Evolutionary conservation across 2,888 invertebrate species (phyloP), one percentile per base, ranked within the genome.

Genomic region (Hetaerina titia): DNA sequence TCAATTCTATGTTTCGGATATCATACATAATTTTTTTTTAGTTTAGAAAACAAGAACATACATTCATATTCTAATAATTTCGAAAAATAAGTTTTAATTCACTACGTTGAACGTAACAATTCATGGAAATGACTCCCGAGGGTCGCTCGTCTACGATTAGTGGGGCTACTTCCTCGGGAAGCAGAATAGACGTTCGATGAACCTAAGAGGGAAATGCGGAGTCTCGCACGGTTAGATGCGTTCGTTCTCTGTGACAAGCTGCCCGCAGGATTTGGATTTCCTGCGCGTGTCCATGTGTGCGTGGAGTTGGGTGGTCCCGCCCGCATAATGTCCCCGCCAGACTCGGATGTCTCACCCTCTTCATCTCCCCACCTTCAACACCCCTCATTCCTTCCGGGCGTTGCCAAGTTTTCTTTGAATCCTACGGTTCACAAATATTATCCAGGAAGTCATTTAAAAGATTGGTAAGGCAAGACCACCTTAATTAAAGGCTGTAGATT

Each of bases 231-330:
- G 81, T 31, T 25, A 31, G 81, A 81, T 22, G 31, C 81, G 81
- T 31, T 81, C 31, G 81, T 45, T 45, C 45, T 45, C 81, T 31
- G 25, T 81, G 81, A 81, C 25, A 6, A 22, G 81, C 31, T 31
- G 2, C 81, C 81, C 81, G 25, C 81, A 81, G 25, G 81, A 81
- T 81, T 81, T 31, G 81, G 81, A 31, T 81, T 81, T 81, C 81
- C 81, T 81, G 81, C 81, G 81, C 81, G 81, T 81, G 31, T 25
- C 81, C 81, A 25, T 31, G 81, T 31, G 25, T 31, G 7, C 25
- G 31, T 13, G 81, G 81, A 31, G 15, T 45, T 31, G 81, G 81
- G 81, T 81, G 81, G 81, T 15, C 69, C n/a, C n/a, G 81, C 81
- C 81, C 81, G 81, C 81, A 81, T 81, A 15, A 81, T 81, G 81